Percentiles rank a stretch among this genome's conserved stretches.
Conservation (phyloP, 2,113 vertebrate species). For the Phalacrocorax aristotelis region DNA sequence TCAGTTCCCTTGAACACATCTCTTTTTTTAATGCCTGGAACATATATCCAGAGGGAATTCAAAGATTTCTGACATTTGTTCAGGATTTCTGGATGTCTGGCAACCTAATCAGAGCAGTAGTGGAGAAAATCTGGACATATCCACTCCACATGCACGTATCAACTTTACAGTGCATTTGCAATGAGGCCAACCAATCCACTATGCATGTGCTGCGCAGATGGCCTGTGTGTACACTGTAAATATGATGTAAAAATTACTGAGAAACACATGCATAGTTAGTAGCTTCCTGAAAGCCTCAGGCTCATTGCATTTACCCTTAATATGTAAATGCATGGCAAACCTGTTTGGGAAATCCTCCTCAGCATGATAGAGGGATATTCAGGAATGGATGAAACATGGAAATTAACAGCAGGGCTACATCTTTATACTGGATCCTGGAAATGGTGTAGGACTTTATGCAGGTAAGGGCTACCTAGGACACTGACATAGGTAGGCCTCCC, state of each 20-base stretch:
- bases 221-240: constrained; percentile 34
- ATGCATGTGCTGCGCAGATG: constrained; percentile 62
- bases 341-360: constrained; percentile 15
- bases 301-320: constrained; percentile 1
- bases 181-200: constrained; percentile 19
- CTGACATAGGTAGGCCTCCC: neutral
- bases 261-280: constrained; percentile 44
- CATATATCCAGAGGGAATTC: constrained; percentile 50
- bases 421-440: neutral
- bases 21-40: constrained; percentile 22
- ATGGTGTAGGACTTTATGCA: neutral
- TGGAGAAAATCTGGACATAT: constrained; percentile 66
- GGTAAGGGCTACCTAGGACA: neutral
- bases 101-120: constrained; percentile 63
- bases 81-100: constrained; percentile 65
- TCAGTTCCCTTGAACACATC: constrained; percentile 30
- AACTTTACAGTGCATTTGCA: constrained; percentile 60
- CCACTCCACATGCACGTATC: constrained; percentile 29
- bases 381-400: neutral
- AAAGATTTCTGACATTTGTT: constrained; percentile 66
- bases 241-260: constrained; percentile 59
- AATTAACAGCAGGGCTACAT: neutral
- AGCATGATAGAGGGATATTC: neutral
- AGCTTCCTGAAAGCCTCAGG: constrained; percentile 54
- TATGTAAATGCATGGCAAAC: neutral